A percentile compares a stretch with the other conserved stretches of the same genome.
phyloP scores from a whole-genome alignment of 2,113 vertebrate species.

The Kryptolebias marmoratus region DNA sequence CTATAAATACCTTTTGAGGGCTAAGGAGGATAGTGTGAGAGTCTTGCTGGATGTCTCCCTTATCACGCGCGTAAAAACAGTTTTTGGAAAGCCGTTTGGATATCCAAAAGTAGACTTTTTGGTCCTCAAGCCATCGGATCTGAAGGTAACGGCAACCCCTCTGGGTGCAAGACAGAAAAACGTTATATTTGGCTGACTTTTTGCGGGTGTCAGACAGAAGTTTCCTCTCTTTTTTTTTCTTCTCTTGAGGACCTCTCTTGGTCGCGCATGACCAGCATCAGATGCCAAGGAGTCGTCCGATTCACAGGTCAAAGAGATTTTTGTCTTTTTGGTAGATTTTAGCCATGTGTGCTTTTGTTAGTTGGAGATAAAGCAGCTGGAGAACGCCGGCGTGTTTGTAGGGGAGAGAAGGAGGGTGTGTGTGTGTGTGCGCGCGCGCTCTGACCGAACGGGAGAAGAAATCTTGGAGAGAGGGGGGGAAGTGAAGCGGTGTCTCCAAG shows the following conservation, averaged over 20 bases:
- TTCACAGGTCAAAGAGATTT: constrained; percentile 55
- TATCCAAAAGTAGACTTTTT: constrained; percentile 29
- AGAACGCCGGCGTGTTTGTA: constrained; percentile 41
- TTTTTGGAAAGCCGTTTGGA: constrained; percentile 43
- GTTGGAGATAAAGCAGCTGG: constrained; percentile 52
- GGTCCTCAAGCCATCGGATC: constrained; percentile 1
- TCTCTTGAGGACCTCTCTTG: constrained; percentile 29
- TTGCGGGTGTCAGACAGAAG: constrained; percentile 43
- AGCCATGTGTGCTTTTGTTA: constrained; percentile 61
- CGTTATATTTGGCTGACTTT: constrained; percentile 19
- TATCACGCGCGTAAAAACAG: constrained; percentile 65
- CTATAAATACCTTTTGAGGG: constrained; percentile 83
- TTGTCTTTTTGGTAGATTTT: constrained; percentile 39
- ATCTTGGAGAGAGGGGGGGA: constrained; percentile 56
- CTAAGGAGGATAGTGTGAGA: constrained; percentile 72
- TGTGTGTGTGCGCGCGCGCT: constrained; percentile 42
- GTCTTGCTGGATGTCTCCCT: constrained; percentile 69
- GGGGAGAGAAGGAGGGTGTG: constrained; percentile 37
- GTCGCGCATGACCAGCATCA: constrained; percentile 30
- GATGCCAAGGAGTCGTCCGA: constrained; percentile 42
- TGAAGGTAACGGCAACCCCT: constrained; percentile 1
- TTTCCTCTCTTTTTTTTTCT: constrained; percentile 27
- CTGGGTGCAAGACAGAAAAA: constrained; percentile 23
- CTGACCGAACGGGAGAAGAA: constrained; percentile 53
- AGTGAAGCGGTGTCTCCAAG: constrained; percentile 71